phyloP scores from a whole-genome alignment of 64 coral and sea anemone species.

The Astreopora myriophthalma region DNA sequence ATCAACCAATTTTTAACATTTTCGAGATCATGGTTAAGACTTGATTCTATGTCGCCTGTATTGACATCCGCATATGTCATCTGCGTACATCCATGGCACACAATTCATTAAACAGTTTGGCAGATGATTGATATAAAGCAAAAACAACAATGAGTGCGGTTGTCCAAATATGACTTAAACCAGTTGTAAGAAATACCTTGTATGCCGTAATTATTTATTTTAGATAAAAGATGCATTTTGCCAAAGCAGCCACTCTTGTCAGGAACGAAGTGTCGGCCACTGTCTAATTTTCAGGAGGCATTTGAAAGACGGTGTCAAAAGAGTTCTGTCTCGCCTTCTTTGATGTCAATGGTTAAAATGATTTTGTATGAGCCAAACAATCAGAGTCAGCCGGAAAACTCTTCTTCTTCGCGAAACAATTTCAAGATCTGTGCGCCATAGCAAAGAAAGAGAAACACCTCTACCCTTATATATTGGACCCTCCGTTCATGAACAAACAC shows the following conservation, averaged over 20 bases:
- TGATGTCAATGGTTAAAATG: slow-evolving; percentile 39
- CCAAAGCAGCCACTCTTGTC: slow-evolving; percentile 46
- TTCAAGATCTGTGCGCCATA: background rate
- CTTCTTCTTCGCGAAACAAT: slow-evolving; percentile 12
- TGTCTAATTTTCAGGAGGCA: slow-evolving; percentile 39
- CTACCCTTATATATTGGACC: background rate
- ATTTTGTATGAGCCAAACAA: slow-evolving; percentile 61
- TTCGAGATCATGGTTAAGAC: too few species aligned
- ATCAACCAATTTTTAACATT: too few species aligned
- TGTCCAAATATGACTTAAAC: too few species aligned
- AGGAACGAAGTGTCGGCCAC: slow-evolving; percentile 34
- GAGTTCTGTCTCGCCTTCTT: slow-evolving; percentile 36
- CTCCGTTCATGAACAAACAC: background rate
- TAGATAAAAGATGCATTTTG: too few species aligned
- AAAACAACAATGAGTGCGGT: too few species aligned
- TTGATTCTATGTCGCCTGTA: too few species aligned
- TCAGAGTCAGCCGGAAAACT: slow-evolving; percentile 19
- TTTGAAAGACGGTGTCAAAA: slow-evolving; percentile 42
- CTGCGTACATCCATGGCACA: too few species aligned
- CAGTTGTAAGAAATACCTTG: too few species aligned
- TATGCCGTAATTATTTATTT: too few species aligned
- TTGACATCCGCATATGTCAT: too few species aligned
- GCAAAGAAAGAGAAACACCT: background rate
- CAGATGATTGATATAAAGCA: too few species aligned
- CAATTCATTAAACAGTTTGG: too few species aligned